Evolutionary conservation across 2,888 invertebrate genomes (phyloP), one percentile per base, ranked within the genome.

Genomic region (Xestia c-nigrum): DNA sequence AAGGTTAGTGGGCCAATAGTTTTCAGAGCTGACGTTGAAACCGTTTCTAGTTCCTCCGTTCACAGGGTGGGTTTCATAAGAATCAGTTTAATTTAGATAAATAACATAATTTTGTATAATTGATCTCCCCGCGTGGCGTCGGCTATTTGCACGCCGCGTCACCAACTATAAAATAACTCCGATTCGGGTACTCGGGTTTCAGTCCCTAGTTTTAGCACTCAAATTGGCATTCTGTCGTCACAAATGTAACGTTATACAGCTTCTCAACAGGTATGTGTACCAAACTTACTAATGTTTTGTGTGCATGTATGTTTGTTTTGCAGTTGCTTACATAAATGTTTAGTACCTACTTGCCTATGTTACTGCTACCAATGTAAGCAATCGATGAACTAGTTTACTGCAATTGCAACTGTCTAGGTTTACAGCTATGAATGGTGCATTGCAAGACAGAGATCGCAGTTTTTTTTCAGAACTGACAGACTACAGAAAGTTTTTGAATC

Each of bases 231-330:
- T n/a, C 5, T 31, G 10, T 50, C 14, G 19, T 40, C n/a, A 46
- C 4, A 21, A 61, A 72, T 50, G 7, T 38, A 73, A 1, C 43
- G 21, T 12, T 69, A 38, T 10, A 21, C 19, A 76, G 65, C 66
- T 46, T 76, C 31, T n/a, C 19, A n/a, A 14, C 9, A 31, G n/a
- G 5, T 12, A 21, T 55, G 50, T 55, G 52, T 47, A 55, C 10
- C 12, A 55, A 64, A 64, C 63, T 68, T 46, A n/a, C 5, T 55
- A 66, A 38, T 78, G 52, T 71, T 78, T n/a, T 66, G 65, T 78
- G 43, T 66, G 50, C n/a, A 1, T 10, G 65, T 59, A 24, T 59
- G 71, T 78, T 66, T 71, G 65, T 71, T 70, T 78, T 19, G 43
- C 10, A 46, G 46, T 59, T 61, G 52, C 16, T 78, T 78, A 66